These are phyloP conservation scores for Pluvianellus socialis DNA, from an alignment of 2,113 vertebrate species.

Conservation along the genomic window DNA sequence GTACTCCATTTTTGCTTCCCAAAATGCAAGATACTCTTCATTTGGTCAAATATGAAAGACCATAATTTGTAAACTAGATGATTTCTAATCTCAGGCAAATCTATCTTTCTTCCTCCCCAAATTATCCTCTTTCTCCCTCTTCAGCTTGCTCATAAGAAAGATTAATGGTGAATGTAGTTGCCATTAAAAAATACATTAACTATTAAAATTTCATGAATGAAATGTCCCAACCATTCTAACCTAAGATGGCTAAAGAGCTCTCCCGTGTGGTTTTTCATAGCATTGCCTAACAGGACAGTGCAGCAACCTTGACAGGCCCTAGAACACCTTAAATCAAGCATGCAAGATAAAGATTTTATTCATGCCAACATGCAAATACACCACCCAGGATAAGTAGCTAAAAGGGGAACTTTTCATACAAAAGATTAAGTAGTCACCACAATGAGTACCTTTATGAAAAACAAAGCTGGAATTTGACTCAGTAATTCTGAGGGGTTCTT, in stretches of 20 bases:
- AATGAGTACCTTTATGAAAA: background rate
- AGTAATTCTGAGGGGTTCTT: background rate
- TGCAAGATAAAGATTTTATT: constrained; percentile 63
- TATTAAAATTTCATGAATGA: background rate
- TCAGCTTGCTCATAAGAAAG: background rate
- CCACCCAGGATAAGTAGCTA: constrained; percentile 51
- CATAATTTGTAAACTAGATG: background rate
- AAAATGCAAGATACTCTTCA: background rate
- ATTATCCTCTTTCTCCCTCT: background rate
- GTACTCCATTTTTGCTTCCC: background rate
- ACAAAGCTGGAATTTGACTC: background rate
- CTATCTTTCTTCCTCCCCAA: background rate
- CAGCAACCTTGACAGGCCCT: background rate
- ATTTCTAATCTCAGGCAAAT: background rate
- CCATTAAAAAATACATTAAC: background rate
- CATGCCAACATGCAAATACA: constrained; percentile 77
- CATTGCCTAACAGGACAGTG: constrained; percentile 7
- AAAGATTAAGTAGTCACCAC: constrained; percentile 77
- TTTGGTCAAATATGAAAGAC: background rate
- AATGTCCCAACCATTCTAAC: background rate
- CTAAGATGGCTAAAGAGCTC: constrained; percentile 28
- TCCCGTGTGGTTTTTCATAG: constrained; percentile 56
- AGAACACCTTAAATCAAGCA: constrained; percentile 45
- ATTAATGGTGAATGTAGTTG: background rate
- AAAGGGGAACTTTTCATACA: constrained; percentile 76